Conservation (phyloP, 2,797 vertebrate species). For the Ammospiza maritima region DNA sequence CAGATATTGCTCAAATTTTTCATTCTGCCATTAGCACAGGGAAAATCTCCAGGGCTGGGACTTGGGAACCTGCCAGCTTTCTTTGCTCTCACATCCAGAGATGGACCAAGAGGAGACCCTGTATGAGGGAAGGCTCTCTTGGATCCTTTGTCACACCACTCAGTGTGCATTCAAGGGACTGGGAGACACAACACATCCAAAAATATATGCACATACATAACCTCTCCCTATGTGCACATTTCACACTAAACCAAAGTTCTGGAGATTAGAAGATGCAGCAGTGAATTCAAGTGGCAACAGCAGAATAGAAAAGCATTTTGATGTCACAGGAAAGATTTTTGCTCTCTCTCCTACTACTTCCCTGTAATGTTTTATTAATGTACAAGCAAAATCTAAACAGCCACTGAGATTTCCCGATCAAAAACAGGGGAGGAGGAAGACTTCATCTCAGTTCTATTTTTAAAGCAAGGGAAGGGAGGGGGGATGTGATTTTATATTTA, state of each 20-base stretch:
- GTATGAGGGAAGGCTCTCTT: neutral
- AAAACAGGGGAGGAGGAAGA: neutral
- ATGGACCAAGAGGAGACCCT: neutral
- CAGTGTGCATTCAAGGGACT: neutral
- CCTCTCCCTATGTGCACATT: neutral
- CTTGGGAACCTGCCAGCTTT: neutral
- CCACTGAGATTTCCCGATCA: slow-evolving; percentile 28
- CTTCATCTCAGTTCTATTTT: slow-evolving; percentile 56
- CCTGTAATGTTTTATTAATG: slow-evolving; percentile 66
- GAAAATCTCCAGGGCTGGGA: neutral
- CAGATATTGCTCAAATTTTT: neutral
- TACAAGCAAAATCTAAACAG: slow-evolving; percentile 46
- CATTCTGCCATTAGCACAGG: neutral
- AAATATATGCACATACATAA: neutral
- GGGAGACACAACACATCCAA: neutral
- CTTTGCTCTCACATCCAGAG: neutral
- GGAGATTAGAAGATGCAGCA: neutral
- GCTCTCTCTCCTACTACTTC: slow-evolving; percentile 44
- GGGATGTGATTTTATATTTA: slow-evolving; percentile 44
- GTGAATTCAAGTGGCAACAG: slow-evolving; percentile 27
- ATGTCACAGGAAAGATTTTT: slow-evolving; percentile 56
- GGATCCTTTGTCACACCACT: neutral
- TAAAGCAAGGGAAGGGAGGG: neutral
- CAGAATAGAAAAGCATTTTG: slow-evolving; percentile 22
- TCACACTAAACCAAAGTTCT: neutral